Percentiles rank a stretch among this genome's conserved stretches.
Evolutionary conservation across 2,113 vertebrate genomes (phyloP).

Genomic region (Cranoglanis bouderius): DNA sequence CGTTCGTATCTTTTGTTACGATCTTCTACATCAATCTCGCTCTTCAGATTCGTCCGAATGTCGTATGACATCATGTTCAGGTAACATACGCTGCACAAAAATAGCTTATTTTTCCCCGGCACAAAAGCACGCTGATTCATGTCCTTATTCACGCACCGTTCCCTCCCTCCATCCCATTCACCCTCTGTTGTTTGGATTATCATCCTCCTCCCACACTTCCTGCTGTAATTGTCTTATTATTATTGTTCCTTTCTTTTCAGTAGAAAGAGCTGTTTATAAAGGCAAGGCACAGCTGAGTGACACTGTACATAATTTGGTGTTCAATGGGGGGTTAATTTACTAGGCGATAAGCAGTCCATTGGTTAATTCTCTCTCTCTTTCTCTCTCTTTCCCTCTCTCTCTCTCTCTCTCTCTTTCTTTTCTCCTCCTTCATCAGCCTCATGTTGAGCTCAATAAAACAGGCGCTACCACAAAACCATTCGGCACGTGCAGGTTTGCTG

Average conservation of each 20-base stretch:
- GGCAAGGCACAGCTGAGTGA: slow-evolving; percentile 10
- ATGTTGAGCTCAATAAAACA: slow-evolving; percentile 40
- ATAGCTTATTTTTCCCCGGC: neutral
- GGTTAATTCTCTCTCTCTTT: slow-evolving; percentile 28
- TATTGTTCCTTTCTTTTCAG: slow-evolving; percentile 19
- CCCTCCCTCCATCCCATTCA: neutral
- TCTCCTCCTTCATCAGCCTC: slow-evolving; percentile 27
- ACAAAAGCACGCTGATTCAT: neutral
- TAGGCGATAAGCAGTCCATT: slow-evolving; percentile 40
- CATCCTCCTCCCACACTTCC: neutral
- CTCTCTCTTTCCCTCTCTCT: slow-evolving; percentile 12
- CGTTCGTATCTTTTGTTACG: neutral
- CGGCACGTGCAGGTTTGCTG: neutral
- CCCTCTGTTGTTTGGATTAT: neutral
- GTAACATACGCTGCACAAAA: neutral
- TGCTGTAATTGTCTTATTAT: slow-evolving; percentile 34
- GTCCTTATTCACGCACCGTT: neutral
- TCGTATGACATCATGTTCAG: neutral
- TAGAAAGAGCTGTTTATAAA: slow-evolving; percentile 42
- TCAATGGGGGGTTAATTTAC: slow-evolving; percentile 46
- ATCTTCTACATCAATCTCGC: neutral
- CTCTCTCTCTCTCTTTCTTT: neutral
- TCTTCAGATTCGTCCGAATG: neutral
- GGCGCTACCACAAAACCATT: neutral
- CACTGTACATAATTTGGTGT: slow-evolving; percentile 43